These are phyloP conservation scores for Chloromyia formosa DNA, from an alignment of 2,888 invertebrate species.

Conservation along the genomic window DNA sequence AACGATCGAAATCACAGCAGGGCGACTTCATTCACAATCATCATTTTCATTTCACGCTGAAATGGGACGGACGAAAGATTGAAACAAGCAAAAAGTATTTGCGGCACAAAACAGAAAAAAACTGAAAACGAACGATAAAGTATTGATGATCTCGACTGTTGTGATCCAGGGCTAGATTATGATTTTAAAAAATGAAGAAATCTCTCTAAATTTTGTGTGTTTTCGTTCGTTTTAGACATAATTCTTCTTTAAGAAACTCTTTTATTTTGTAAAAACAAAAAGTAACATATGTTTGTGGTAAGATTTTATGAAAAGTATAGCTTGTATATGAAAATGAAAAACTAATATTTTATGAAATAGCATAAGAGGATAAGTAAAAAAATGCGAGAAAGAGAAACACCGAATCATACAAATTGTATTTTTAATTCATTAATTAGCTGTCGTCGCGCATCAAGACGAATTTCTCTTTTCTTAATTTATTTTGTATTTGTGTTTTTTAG, in stretches of 20 bases:
- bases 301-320: constrained; percentile 3
- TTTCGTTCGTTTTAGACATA: constrained; percentile 2
- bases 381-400: neutral
- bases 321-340: neutral
- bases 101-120: neutral
- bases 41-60: too few relatives aligned
- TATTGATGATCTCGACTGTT: neutral
- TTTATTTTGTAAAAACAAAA: neutral
- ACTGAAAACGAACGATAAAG: neutral
- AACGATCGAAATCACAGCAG: constrained; percentile 4
- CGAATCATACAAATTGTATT: neutral
- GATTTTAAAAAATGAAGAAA: neutral
- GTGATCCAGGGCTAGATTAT: neutral
- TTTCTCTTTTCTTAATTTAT: constrained; percentile 8
- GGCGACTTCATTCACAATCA: neutral
- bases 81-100: neutral
- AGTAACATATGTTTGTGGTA: neutral
- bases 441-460: too few relatives aligned
- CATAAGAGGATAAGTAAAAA: constrained; percentile 1
- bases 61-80: neutral
- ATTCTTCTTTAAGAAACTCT: constrained; percentile 1
- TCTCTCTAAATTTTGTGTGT: neutral
- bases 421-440: constrained; percentile 10
- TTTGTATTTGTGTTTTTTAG: constrained; percentile 3
- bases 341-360: neutral